Evolutionary conservation across 2,113 vertebrate species (phyloP), one percentile per base, ranked within the genome.

Genomic region (Aix galericulata): DNA sequence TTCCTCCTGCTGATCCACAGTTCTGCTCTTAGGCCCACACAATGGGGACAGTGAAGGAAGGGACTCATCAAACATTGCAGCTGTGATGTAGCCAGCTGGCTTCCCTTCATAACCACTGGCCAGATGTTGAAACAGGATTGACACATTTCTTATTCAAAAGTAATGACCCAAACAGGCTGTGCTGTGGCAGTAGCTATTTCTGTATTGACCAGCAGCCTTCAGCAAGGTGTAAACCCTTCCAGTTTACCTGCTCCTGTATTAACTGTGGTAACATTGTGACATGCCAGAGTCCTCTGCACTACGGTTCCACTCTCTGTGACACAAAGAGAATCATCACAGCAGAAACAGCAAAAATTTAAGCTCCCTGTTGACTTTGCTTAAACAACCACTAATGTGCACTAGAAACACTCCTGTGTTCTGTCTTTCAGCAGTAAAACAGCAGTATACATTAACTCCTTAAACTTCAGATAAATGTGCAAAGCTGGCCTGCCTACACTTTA

Each of bases 291-390:
- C n/a, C 36, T 67, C 34, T 78, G 75, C 1, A 3, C 23, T 55
- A 32, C 52, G 36, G 50, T 32, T 81, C 26, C 14, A n/a, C 36
- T 76, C 53, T 67, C 36, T 13, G 46, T 59, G 52, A 38, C 27
- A 42, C 21, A 9, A 69, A 34, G 36, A 84, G 25, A 27, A 77
- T 12, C 36, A 17, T 66, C 55, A 62, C 29, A 59, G 58, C 31
- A 75, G 68, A 92, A 94, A 83, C 9, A 80, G 36, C 46, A 83
- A 72, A 42, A 80, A 63, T 81, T 94, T 62, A 77, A 71, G 13
- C 25, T 94, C 46, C 21, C 40, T 29, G 6, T 18, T 71, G 63
- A 22, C 20, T 93, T 94, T 90, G n/a, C 68, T 93, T 83, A 72
- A 74, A 38, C 5, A 13, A 29, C 3, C 8, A 42, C 40, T 81